Percentiles rank a stretch among this genome's conserved stretches.
Conservation (phyloP, 2,113 vertebrate species). For the Typhlomys cinereus region DNA sequence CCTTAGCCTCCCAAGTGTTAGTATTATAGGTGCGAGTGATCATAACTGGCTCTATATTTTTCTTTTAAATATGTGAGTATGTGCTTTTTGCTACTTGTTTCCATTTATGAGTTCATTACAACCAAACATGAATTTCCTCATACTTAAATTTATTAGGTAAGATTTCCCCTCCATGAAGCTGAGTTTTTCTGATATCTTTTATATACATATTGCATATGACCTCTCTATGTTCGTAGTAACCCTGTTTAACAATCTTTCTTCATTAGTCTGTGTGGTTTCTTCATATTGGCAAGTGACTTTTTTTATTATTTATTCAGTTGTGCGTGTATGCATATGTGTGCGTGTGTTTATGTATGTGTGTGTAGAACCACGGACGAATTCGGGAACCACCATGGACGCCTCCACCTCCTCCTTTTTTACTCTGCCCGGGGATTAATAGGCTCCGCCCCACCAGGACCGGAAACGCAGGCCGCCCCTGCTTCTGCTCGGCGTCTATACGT, state of each 20-base stretch:
- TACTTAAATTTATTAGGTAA: conserved; percentile 30
- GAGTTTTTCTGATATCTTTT: conserved; percentile 5
- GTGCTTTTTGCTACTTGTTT: background rate
- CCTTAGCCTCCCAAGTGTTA: background rate
- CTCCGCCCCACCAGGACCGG: too few species aligned
- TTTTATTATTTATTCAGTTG: too few species aligned
- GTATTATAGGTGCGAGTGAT: background rate
- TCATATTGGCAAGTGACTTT: background rate
- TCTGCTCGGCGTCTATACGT: too few species aligned
- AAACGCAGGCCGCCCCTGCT: too few species aligned
- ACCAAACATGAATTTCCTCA: background rate
- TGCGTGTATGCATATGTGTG: too few species aligned
- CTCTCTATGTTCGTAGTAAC: background rate
- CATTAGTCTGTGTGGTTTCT: background rate
- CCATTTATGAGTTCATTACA: conserved; percentile 4
- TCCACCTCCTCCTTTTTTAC: too few species aligned
- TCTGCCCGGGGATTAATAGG: too few species aligned
- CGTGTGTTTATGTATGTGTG: too few species aligned
- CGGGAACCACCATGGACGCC: too few species aligned
- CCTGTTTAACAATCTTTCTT: background rate
- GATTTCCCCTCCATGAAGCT: background rate
- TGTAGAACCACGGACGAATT: too few species aligned
- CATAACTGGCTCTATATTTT: background rate
- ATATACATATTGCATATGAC: background rate
- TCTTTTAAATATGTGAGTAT: background rate